These are phyloP conservation scores for Deilephila elpenor DNA, from an alignment of 2,888 invertebrate species.

Conservation along the genomic window DNA sequence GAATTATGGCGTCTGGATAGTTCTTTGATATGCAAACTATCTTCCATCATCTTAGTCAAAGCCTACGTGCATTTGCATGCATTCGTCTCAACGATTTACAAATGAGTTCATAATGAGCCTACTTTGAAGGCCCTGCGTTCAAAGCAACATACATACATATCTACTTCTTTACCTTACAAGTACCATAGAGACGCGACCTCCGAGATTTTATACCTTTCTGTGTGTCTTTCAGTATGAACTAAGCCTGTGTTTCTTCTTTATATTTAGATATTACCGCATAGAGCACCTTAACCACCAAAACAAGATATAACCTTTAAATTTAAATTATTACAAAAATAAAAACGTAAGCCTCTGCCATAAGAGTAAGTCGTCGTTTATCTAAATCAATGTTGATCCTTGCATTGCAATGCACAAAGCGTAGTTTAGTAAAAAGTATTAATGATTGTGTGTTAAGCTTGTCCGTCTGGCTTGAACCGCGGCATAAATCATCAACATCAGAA, in stretches of 20 bases:
- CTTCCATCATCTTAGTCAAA: not conserved
- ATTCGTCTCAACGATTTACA: not conserved
- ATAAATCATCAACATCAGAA: slow-evolving; percentile 15
- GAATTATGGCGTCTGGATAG: not conserved
- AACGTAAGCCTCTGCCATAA: not conserved
- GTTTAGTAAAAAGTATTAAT: slow-evolving; percentile 1
- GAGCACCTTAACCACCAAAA: too few relatives aligned
- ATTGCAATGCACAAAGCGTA: not conserved
- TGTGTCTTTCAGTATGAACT: too few relatives aligned
- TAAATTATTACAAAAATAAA: not conserved
- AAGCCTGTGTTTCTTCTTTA: too few relatives aligned
- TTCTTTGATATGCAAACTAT: slow-evolving; percentile 18
- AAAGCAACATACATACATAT: not conserved
- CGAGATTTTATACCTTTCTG: too few relatives aligned
- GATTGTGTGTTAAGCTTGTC: not conserved
- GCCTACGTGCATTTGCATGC: not conserved
- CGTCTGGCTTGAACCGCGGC: not conserved
- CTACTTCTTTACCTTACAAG: not conserved
- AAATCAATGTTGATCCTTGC: not conserved
- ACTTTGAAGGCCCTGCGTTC: not conserved
- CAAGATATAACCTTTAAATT: too few relatives aligned
- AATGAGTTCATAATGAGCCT: not conserved
- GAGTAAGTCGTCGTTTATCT: not conserved
- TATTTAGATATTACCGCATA: too few relatives aligned
- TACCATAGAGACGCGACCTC: not conserved